Conservation (phyloP, 1,140 invertebrate species). For the Leguminivora glycinivorella region DNA sequence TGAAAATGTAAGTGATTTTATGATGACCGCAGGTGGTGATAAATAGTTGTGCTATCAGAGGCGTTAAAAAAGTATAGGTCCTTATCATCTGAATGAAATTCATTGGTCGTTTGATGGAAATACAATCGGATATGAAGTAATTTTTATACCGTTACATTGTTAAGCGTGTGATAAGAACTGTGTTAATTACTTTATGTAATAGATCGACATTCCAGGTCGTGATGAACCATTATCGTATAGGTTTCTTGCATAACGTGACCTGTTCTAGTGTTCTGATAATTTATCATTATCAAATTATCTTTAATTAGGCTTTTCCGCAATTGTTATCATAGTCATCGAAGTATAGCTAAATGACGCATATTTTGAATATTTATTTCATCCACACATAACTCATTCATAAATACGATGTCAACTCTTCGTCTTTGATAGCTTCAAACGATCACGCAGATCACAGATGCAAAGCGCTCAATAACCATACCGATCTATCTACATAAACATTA, state of each 20-base stretch:
- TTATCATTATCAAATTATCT: not conserved
- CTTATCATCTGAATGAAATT: not conserved
- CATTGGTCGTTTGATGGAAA: not conserved
- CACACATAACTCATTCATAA: not conserved
- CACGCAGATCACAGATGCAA: not conserved
- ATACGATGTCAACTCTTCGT: not conserved
- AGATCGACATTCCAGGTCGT: constrained; percentile 16
- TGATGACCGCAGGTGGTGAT: too few species aligned
- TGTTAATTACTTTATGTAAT: constrained; percentile 25
- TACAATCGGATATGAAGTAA: not conserved
- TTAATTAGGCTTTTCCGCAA: not conserved
- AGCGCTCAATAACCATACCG: not conserved
- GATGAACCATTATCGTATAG: constrained; percentile 15
- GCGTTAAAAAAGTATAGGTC: too few species aligned
- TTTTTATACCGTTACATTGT: not conserved
- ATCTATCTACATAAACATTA: not conserved
- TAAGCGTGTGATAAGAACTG: not conserved
- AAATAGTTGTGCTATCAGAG: too few species aligned
- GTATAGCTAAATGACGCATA: too few species aligned
- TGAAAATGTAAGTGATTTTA: too few species aligned
- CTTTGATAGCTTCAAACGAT: not conserved
- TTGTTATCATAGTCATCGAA: not conserved
- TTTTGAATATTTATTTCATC: too few species aligned
- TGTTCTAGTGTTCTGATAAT: not conserved
- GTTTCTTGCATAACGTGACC: constrained; percentile 6